These are phyloP conservation scores for Salminus brasiliensis DNA, from an alignment of 2,113 vertebrate genomes.

Conservation along the genomic window DNA sequence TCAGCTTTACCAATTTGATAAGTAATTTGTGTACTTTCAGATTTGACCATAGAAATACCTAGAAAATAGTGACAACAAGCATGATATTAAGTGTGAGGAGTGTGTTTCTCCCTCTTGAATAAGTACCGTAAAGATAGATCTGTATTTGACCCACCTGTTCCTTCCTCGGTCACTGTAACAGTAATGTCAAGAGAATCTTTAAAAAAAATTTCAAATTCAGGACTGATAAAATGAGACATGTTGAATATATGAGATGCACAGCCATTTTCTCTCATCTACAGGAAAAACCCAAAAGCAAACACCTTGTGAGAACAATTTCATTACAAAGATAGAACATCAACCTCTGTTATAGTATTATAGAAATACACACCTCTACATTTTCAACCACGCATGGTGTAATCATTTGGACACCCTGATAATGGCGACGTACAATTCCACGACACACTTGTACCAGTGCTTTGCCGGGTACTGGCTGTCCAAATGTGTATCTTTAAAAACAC, in stretches of 20 bases:
- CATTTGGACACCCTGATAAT: accelerated
- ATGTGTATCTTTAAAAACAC: conserved; percentile 67
- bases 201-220: not conserved
- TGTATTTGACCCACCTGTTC: conserved; percentile 60
- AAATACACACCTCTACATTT: no score
- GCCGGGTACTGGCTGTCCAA: conserved; percentile 70
- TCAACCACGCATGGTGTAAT: no score
- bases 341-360: not conserved
- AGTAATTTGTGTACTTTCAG: not conserved
- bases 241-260: not conserved
- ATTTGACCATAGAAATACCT: not conserved
- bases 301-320: not conserved
- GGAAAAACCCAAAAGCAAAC: not conserved
- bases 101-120: no score
- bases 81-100: no score
- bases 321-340: not conserved
- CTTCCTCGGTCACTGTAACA: conserved; percentile 62
- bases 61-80: no score
- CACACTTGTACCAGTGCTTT: conserved; percentile 48
- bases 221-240: conserved; percentile 51
- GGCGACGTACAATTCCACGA: no score
- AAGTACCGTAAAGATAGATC: not conserved
- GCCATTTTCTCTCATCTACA: not conserved
- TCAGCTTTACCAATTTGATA: conserved; percentile 63
- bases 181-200: not conserved